Evolutionary conservation across 1,140 invertebrate species (phyloP), one percentile per base, ranked within the genome.

Genomic region (Lepidurus arcticus): DNA sequence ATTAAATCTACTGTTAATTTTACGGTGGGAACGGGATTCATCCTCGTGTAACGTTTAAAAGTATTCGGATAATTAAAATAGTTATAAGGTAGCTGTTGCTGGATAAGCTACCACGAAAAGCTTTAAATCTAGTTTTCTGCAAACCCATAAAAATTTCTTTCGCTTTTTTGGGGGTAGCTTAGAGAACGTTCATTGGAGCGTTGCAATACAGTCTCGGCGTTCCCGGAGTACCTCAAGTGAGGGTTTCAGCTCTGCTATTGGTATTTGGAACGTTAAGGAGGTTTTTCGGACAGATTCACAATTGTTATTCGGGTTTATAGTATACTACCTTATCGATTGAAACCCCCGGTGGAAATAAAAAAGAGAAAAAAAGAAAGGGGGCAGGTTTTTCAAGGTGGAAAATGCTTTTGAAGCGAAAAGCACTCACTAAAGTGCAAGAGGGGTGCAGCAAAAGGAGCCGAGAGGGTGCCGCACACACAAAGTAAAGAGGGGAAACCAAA

Each of bases 271-370:
- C 16, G 53, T 65, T 65, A 16, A 21, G 21, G 7, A 65, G 21
- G n/a, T 65, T 65, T 65, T 21, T 65, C 7, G 53, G 21, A 65
- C 53, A 13, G 53, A 65, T 34, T 34, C 34, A 34, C 34, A 34
- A 34, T 3, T 34, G 2, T 34, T 34, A 3, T 34, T 34, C 34
- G 53, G 53, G 53, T n/a, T 65, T 13, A 65, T n/a, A 65, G 53
- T 65, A 65, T 65, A 65, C 53, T 65, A 65, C 53, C 53, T 65
- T 65, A 65, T 65, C 53, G 53, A 65, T 65, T 65, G 53, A 65
- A 65, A 65, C 4, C 53, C 53, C 21, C 21, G 53, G 53, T 21
- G 9, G 21, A 65, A 65, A n/a, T n/a, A 65, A 65, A 47, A 47
- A 65, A 65, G 21, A 21, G 53, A 34, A 65, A 65, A 65, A 65